Conservation (phyloP, 2,797 vertebrate species). For the Onychomys torridus region DNA sequence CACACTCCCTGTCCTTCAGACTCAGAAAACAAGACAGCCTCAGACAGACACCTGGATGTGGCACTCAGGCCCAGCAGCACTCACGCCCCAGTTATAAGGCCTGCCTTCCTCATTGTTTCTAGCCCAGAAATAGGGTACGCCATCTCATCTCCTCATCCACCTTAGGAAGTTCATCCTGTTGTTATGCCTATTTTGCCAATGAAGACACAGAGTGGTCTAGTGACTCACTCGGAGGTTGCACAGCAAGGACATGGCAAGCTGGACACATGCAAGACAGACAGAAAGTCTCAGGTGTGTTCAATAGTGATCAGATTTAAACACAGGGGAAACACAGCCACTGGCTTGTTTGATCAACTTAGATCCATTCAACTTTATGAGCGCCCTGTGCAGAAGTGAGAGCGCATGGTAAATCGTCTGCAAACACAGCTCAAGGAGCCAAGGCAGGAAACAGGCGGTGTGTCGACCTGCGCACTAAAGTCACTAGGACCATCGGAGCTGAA, state of each 20-base stretch:
- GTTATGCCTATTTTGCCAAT: neutral
- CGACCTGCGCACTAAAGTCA: neutral
- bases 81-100: neutral
- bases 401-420: neutral
- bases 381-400: neutral
- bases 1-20: neutral
- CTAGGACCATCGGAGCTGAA: neutral
- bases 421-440: neutral
- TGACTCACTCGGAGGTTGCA: neutral
- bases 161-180: neutral
- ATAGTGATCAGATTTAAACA: neutral
- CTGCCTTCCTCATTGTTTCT: neutral
- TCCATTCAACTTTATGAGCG: neutral
- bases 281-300: neutral
- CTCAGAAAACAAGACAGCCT: neutral
- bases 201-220: conserved; percentile 36
- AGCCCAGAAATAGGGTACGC: neutral
- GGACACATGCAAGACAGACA: neutral
- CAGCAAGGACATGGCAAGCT: neutral
- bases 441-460: neutral
- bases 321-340: neutral
- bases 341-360: neutral
- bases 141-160: no score
- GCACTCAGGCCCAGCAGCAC: neutral
- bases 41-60: neutral